Percentiles rank a stretch among this genome's conserved stretches.
These are phyloP conservation scores for Drosophila varians DNA, from an alignment of 1,140 invertebrate species.

Conservation along the genomic window DNA sequence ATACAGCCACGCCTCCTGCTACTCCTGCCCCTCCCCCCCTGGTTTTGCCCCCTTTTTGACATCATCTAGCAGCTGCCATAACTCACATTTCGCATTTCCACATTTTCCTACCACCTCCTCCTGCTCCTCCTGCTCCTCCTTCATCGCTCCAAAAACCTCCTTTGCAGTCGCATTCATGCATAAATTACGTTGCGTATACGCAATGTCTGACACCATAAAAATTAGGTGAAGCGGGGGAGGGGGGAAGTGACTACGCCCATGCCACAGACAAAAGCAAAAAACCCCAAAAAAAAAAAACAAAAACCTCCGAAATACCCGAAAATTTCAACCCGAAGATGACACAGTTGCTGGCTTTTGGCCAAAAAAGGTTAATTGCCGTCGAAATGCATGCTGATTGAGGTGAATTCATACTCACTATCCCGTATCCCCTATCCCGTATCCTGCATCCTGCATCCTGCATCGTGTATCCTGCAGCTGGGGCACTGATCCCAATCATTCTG, in stretches of 20 bases:
- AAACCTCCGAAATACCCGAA: background rate
- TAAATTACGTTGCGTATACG: conserved; percentile 48
- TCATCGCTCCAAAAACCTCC: too few species aligned
- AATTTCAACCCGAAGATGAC: conserved; percentile 8
- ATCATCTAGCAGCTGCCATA: conserved; percentile 31
- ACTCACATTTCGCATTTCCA: conserved; percentile 10
- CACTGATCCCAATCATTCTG: background rate
- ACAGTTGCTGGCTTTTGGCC: conserved; percentile 47
- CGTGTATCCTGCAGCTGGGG: too few species aligned
- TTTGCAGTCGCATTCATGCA: conserved; percentile 38
- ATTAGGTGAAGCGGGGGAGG: background rate
- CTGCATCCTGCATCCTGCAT: background rate
- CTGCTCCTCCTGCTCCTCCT: too few species aligned
- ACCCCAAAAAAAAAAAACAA: background rate
- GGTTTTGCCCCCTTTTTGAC: background rate
- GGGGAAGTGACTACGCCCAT: too few species aligned
- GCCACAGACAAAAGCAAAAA: conserved; percentile 18
- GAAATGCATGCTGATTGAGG: conserved; percentile 33
- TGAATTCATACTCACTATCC: conserved; percentile 19
- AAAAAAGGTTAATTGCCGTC: conserved; percentile 56
- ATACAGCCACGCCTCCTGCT: too few species aligned
- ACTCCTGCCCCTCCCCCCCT: conserved; percentile 1
- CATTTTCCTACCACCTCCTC: background rate
- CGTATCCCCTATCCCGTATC: background rate
- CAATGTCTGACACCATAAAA: conserved; percentile 22